phyloP scores from a whole-genome alignment of 2,113 vertebrate species.

The Casuarius casuarius region DNA sequence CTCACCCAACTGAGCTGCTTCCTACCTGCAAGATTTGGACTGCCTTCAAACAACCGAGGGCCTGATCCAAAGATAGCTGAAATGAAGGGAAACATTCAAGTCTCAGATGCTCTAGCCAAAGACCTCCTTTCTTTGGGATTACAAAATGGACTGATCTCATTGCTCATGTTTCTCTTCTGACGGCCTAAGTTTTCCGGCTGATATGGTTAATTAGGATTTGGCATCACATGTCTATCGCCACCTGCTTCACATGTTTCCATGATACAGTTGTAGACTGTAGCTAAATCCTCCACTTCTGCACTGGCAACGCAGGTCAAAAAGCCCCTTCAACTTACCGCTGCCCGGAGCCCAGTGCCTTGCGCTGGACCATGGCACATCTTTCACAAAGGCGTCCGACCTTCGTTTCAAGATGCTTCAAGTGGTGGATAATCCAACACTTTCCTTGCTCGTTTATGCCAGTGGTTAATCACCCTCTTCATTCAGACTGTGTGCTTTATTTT shows the following conservation, averaged over 20 bases:
- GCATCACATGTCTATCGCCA: background rate
- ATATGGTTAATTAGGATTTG: background rate
- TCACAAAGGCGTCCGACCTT: background rate
- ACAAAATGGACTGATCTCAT: background rate
- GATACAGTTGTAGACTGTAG: background rate
- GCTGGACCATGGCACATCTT: background rate
- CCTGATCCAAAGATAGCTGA: background rate
- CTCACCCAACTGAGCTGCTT: background rate
- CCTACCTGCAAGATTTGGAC: background rate
- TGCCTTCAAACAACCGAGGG: background rate
- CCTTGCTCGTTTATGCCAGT: background rate
- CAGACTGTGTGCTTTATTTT: background rate
- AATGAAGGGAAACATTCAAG: background rate
- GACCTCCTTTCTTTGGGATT: background rate
- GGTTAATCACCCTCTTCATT: background rate
- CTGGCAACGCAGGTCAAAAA: background rate
- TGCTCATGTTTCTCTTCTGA: background rate
- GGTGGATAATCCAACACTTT: slow-evolving; percentile 28
- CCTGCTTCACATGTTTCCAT: background rate
- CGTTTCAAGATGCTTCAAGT: background rate
- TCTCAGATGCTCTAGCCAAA: background rate
- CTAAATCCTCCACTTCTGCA: background rate
- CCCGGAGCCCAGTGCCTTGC: background rate
- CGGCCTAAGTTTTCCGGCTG: background rate
- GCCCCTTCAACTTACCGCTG: background rate